phyloP scores from a whole-genome alignment of 92 coral and sea anemone genomes.

The Zoanthus sansibaricus region DNA sequence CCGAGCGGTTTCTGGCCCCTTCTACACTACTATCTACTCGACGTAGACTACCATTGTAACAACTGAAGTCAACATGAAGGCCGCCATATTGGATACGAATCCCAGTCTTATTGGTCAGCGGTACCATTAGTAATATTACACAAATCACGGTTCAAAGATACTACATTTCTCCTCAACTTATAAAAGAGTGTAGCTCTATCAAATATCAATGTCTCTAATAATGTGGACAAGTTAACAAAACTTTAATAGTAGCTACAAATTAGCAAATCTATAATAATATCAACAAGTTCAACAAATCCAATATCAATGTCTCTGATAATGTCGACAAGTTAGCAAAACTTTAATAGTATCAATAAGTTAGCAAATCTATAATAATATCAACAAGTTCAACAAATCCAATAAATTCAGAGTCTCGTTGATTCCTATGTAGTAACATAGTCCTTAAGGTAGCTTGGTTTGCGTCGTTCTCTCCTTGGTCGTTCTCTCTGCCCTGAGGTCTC shows the following conservation, averaged over 20 bases:
- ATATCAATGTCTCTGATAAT: not conserved
- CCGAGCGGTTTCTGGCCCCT: no score
- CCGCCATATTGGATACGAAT: not conserved
- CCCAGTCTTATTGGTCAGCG: constrained; percentile 9
- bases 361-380: not conserved
- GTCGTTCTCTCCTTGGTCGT: constrained; percentile 3
- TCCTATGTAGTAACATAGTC: constrained; percentile 16
- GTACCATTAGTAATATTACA: not conserved
- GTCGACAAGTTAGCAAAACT: no score
- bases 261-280: not conserved
- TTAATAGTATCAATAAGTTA: no score
- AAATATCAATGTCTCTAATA: not conserved
- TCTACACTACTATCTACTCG: no score
- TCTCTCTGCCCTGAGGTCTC: constrained; percentile 11
- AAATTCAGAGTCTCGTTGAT: constrained; percentile 11
- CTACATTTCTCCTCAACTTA: constrained; percentile 3
- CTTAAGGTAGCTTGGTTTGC: not conserved
- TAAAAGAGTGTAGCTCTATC: constrained; percentile 22
- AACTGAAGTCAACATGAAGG: not conserved
- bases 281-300: not conserved
- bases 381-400: not conserved
- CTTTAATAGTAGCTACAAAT: no score
- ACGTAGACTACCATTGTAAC: not conserved
- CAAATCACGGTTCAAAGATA: no score
- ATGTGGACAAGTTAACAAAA: no score